Conservation (phyloP, 1,140 invertebrate genomes). For the Hesperophylax magnus region DNA sequence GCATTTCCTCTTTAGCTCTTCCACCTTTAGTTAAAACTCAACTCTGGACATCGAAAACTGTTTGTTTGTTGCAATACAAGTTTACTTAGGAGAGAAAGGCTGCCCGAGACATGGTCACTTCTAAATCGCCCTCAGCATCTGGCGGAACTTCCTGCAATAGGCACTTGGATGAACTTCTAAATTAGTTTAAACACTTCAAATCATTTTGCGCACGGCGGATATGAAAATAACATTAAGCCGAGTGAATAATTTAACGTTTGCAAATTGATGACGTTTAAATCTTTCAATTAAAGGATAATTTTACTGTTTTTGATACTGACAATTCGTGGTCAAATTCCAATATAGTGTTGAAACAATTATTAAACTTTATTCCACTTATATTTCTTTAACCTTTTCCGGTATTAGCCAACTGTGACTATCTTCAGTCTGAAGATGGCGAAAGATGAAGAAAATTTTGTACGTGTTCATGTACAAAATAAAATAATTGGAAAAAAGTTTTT, state of each 20-base stretch:
- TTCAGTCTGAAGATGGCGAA: too few relatives aligned
- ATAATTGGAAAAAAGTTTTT: too few relatives aligned
- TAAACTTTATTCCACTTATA: too few relatives aligned
- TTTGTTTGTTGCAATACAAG: conserved; percentile 12
- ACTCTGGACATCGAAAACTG: conserved; percentile 17
- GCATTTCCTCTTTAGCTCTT: too few relatives aligned
- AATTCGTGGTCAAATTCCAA: too few relatives aligned
- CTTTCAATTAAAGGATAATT: neutral
- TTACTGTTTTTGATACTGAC: too few relatives aligned
- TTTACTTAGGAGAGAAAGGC: conserved; percentile 37
- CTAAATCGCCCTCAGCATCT: conserved; percentile 17
- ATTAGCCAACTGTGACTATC: too few relatives aligned
- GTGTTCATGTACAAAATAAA: too few relatives aligned
- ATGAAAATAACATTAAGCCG: neutral
- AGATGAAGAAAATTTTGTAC: too few relatives aligned
- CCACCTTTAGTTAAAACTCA: neutral
- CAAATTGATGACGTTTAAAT: neutral
- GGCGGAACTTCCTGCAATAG: neutral
- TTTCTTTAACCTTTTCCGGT: too few relatives aligned
- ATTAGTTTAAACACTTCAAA: neutral
- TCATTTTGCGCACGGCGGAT: neutral
- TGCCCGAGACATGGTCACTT: conserved; percentile 21
- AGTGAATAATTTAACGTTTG: neutral
- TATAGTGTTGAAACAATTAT: too few relatives aligned
- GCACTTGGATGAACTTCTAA: neutral